Evolutionary conservation across 2,888 invertebrate genomes (phyloP).

Genomic region (Chesias legatella): DNA sequence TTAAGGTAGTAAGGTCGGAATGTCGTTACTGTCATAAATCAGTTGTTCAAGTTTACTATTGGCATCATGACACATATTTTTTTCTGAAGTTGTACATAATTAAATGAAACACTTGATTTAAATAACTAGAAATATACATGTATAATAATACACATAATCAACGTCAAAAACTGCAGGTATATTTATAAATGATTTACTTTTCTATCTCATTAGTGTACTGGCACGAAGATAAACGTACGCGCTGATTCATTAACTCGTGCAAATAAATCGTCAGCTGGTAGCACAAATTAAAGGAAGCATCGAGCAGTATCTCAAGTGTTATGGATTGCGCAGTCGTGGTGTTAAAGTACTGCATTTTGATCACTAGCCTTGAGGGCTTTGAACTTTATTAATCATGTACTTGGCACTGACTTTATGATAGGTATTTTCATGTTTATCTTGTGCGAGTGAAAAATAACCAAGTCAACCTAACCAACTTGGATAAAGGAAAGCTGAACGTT

Average conservation of each 20-base stretch:
- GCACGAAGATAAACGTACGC: constrained; percentile 14
- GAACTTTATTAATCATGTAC: constrained; percentile 63
- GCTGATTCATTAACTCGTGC: constrained; percentile 15
- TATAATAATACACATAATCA: constrained; percentile 3
- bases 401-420: constrained; percentile 14
- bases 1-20: too few relatives aligned
- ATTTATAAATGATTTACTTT: constrained; percentile 15
- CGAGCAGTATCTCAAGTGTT: constrained; percentile 59
- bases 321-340: constrained; percentile 58
- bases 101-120: too few relatives aligned
- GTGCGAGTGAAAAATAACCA: neutral
- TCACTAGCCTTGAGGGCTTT: constrained; percentile 63
- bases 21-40: too few relatives aligned
- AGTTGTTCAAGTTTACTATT: too few relatives aligned
- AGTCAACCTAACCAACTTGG: too few relatives aligned
- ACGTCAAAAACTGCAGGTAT: constrained; percentile 16
- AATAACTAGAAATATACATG: neutral
- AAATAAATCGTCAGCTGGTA: constrained; percentile 19
- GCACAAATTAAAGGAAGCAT: constrained; percentile 27
- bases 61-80: too few relatives aligned
- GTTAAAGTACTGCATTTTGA: constrained; percentile 63
- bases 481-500: too few relatives aligned
- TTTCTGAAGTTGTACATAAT: too few relatives aligned
- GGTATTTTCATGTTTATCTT: constrained; percentile 9
- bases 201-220: constrained; percentile 14